Percentiles rank a stretch among this genome's conserved stretches.
These are phyloP conservation scores for Indicator maculatus DNA, from an alignment of 2,113 vertebrate genomes.

Conservation along the genomic window DNA sequence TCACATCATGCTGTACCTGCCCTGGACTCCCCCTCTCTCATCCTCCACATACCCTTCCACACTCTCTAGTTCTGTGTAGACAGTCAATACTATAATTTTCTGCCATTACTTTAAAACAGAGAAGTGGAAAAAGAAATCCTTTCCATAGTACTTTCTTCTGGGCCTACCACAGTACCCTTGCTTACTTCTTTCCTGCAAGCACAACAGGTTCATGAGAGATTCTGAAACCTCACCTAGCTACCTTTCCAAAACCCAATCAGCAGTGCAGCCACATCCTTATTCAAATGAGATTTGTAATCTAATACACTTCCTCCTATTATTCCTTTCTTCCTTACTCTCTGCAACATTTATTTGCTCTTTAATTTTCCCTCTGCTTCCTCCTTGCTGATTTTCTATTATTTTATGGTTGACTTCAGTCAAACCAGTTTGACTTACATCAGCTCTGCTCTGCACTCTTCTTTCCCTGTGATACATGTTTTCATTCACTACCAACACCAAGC, in stretches of 20 bases:
- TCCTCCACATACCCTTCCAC: not conserved
- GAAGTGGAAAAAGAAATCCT: not conserved
- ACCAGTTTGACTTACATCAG: not conserved
- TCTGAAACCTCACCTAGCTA: not conserved
- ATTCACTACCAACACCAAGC: not conserved
- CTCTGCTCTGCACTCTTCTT: not conserved
- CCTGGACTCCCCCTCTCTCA: not conserved
- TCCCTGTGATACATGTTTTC: not conserved
- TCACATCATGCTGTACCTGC: not conserved
- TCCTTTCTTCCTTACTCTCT: not conserved
- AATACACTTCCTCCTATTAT: not conserved
- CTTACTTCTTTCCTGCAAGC: not conserved
- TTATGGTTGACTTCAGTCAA: not conserved
- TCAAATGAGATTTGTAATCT: not conserved
- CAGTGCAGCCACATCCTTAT: not conserved
- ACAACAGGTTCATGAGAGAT: not conserved
- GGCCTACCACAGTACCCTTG: not conserved
- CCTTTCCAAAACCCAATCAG: not conserved
- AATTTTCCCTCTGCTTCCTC: not conserved
- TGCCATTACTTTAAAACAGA: not conserved
- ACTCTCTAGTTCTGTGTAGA: not conserved
- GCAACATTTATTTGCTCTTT: not conserved
- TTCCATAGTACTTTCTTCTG: not conserved
- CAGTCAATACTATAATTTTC: not conserved
- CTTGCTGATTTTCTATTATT: not conserved